A percentile compares a stretch with the other conserved stretches of the same genome.
phyloP scores from a whole-genome alignment of 1,140 invertebrate genomes.

The Chrysomallon squamiferum region DNA sequence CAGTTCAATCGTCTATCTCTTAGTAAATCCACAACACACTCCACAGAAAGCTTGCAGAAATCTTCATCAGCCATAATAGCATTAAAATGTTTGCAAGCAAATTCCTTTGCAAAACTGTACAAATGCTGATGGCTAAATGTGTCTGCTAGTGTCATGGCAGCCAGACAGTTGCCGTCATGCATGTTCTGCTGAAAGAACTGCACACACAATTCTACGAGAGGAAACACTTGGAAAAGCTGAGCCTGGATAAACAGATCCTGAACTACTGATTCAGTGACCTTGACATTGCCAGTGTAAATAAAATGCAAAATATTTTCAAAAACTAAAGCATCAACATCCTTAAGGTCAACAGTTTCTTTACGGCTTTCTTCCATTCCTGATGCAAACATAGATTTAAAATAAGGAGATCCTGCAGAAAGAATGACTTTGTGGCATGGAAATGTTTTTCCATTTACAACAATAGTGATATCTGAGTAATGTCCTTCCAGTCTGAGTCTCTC shows the following conservation, averaged over 20 bases:
- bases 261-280: conserved; percentile 40
- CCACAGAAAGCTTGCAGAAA: conserved; percentile 44
- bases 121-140: conserved; percentile 45
- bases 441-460: conserved; percentile 37
- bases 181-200: conserved; percentile 52
- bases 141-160: conserved; percentile 51
- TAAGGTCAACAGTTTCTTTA: conserved; percentile 46
- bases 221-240: conserved; percentile 50
- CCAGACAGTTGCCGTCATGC: conserved; percentile 52
- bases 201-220: conserved; percentile 51
- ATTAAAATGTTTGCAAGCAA: conserved; percentile 45
- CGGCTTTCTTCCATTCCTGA: conserved; percentile 56
- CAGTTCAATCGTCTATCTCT: conserved; percentile 46
- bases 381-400: conserved; percentile 57
- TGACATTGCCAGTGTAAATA: conserved; percentile 55
- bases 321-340: conserved; percentile 46
- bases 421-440: conserved; percentile 56
- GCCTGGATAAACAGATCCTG: conserved; percentile 54
- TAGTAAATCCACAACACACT: conserved; percentile 50
- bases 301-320: conserved; percentile 54
- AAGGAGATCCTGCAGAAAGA: conserved; percentile 51
- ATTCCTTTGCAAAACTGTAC: conserved; percentile 48
- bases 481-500: conserved; percentile 43
- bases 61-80: conserved; percentile 48
- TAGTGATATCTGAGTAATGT: conserved; percentile 50